Evolutionary conservation across 2,797 vertebrate species (phyloP).

Genomic region (Parauchenoglanis ngamensis): DNA sequence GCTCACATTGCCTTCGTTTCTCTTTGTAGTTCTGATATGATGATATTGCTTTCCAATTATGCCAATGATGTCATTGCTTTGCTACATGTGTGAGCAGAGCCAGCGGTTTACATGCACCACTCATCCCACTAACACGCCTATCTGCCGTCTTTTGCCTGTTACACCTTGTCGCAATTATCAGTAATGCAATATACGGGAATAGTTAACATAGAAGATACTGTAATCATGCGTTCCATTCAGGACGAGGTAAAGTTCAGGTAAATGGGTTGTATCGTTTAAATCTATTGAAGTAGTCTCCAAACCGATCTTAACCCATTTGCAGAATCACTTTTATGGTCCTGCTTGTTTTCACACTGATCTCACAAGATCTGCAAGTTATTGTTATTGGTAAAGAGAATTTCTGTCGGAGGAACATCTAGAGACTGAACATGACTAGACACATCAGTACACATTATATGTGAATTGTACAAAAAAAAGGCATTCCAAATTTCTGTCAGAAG

Average conservation of each 20-base stretch:
- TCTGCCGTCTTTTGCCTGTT: background rate
- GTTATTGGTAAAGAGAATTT: background rate
- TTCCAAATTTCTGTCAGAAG: background rate
- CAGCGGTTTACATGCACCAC: background rate
- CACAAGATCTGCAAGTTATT: no score
- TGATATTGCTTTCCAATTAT: background rate
- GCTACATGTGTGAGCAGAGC: constrained; percentile 19
- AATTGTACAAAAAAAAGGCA: background rate
- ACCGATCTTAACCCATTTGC: background rate
- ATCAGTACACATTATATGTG: background rate
- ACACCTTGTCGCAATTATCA: background rate
- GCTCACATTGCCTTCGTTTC: background rate
- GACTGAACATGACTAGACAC: background rate
- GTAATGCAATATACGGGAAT: background rate
- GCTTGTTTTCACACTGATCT: background rate
- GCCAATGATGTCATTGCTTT: constrained; percentile 5
- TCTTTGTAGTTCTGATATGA: background rate
- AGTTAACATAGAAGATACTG: background rate
- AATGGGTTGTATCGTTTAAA: background rate
- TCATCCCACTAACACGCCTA: background rate
- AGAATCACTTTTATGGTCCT: background rate
- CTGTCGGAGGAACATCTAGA: no score
- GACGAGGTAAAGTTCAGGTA: no score
- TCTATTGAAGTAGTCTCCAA: background rate
- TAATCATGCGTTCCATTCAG: background rate